phyloP scores from a whole-genome alignment of 2,113 vertebrate species.

The Etia nguti region DNA sequence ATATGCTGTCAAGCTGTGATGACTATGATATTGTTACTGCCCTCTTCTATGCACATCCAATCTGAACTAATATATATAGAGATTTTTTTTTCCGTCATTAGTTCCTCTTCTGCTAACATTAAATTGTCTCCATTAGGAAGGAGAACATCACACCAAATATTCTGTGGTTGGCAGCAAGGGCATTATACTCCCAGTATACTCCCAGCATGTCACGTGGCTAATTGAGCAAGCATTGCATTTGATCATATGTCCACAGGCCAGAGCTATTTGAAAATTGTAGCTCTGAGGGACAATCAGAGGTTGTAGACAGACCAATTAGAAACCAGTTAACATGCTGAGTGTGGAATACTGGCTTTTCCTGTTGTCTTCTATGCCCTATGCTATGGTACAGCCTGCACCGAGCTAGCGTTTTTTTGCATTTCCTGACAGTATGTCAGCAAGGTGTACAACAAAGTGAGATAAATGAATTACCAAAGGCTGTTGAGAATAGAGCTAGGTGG shows the following conservation, averaged over 20 bases:
- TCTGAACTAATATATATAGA: too few relatives aligned
- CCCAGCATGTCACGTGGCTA: not conserved
- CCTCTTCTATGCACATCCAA: not conserved
- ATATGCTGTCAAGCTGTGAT: not conserved
- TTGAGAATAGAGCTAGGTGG: too few relatives aligned
- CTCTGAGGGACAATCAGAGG: not conserved
- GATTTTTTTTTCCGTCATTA: not conserved
- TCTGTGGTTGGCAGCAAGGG: not conserved
- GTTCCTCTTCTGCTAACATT: not conserved
- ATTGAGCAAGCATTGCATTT: not conserved
- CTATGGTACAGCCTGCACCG: not conserved
- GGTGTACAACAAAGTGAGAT: too few relatives aligned
- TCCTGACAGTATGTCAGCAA: not conserved
- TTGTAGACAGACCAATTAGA: not conserved
- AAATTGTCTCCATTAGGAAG: not conserved
- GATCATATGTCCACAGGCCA: not conserved
- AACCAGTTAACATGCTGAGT: not conserved
- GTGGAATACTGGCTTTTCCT: not conserved
- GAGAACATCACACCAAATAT: rapidly evolving
- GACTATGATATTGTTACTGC: not conserved
- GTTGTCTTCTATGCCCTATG: not conserved
- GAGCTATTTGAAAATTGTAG: not conserved
- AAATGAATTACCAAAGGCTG: too few relatives aligned
- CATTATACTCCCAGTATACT: too few relatives aligned
- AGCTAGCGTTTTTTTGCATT: not conserved